These are phyloP conservation scores for Drosophila longiperda DNA, from an alignment of 2,888 invertebrate species.

Conservation along the genomic window DNA sequence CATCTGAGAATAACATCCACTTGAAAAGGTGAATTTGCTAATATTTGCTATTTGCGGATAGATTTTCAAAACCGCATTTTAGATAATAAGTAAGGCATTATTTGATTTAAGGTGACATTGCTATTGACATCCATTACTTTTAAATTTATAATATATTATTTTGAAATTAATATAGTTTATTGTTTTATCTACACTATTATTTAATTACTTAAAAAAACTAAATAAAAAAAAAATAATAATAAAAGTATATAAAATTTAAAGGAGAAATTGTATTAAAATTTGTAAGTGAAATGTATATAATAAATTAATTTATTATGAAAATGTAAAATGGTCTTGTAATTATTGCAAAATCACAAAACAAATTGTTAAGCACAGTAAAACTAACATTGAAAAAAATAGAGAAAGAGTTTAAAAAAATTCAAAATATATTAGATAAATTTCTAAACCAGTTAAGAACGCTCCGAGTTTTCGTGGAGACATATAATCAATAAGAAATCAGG, in stretches of 20 bases:
- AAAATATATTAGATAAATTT: neutral
- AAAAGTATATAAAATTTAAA: neutral
- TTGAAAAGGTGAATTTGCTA: neutral
- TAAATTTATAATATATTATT: neutral
- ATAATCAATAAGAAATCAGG: neutral
- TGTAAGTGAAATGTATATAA: neutral
- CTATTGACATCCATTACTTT: neutral
- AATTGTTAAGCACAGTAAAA: neutral
- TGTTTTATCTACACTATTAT: neutral
- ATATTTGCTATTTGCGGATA: neutral
- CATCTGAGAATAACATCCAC: conserved; percentile 30
- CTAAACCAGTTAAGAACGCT: too few relatives aligned
- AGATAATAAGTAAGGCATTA: neutral
- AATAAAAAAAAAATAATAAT: too few relatives aligned
- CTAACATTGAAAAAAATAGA: neutral
- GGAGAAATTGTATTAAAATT: too few relatives aligned
- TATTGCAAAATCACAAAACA: neutral
- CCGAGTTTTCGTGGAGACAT: too few relatives aligned
- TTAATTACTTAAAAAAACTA: neutral
- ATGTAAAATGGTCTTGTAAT: neutral
- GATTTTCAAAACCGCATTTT: neutral
- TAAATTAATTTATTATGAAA: neutral
- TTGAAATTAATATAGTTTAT: neutral
- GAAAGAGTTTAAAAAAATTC: neutral
- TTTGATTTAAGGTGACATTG: neutral